Evolutionary conservation across 2,888 invertebrate genomes (phyloP), one percentile per base, ranked within the genome.

Genomic region (Pyrochroa serraticornis): DNA sequence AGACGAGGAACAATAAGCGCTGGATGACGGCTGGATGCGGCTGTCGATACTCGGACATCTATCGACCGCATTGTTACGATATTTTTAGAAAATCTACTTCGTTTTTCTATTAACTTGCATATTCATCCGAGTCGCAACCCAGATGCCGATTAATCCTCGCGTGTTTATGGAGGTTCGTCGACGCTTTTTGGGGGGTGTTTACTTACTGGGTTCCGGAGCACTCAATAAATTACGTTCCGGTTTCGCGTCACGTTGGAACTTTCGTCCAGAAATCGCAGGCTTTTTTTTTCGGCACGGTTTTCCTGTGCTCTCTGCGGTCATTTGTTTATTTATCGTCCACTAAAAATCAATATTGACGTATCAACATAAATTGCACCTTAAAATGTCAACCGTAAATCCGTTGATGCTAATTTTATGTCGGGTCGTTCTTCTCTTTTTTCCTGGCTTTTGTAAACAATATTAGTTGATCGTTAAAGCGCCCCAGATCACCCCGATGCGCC

Each of bases 1-100:
- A 43, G 54, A 59, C 61, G 65, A 57, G 45, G 52, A 62, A 66
- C 64, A 66, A 69, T 68, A 67, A 71, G 68, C 64, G 64, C 51
- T 66, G 67, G 63, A 63, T 69, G 70, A 68, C 68, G 68, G 49
- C 57, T 60, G 57, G 63, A 53, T 49, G 53, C 38, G 54, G 64
- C 67, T 60, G 64, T 71, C 70, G 68, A 71, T 71, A 63, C 62
- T 66, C 62, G 62, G 62, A 68, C 68, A 62, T 64, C 70, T 67
- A 71, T 71, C 69, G 67, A 67, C 52, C 61, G 57, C 62, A 57
- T 64, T 63, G 63, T 55, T 54, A 44, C 54, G 67, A 58, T 70
- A 68, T 70, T 71, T 71, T 71, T 66, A 68, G 69, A 71, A 70
- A 69, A 66, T 51, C 46, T 47, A 62, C 64, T 60, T 65, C 55